phyloP scores from a whole-genome alignment of 2,888 invertebrate genomes.

The Cephus sareptanus region DNA sequence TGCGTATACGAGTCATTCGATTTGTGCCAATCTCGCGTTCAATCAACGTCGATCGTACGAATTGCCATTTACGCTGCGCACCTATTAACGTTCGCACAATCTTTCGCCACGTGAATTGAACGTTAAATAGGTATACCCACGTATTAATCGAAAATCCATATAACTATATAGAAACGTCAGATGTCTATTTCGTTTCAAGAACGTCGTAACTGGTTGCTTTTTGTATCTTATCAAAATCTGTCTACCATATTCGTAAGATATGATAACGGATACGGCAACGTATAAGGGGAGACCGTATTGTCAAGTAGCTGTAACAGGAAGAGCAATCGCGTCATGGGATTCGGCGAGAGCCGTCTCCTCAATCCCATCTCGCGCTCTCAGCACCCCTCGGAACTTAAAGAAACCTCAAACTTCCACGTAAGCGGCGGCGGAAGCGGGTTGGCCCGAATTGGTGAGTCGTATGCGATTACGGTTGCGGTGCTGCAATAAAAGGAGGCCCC shows the following conservation, averaged over 20 bases:
- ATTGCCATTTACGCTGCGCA: conserved; percentile 31
- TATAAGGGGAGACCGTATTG: not conserved
- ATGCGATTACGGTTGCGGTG: not conserved
- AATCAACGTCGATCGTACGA: conserved; percentile 41
- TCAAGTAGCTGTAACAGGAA: not conserved
- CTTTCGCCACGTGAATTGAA: conserved; percentile 41
- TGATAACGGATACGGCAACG: not conserved
- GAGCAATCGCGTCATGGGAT: not conserved
- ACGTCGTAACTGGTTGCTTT: not conserved
- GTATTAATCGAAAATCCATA: no score
- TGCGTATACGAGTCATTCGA: not conserved
- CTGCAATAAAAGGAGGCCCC: not conserved
- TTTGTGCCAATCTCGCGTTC: conserved; percentile 24
- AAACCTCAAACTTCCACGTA: not conserved
- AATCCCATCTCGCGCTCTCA: not conserved
- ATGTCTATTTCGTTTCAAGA: not conserved
- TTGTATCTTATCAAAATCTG: not conserved
- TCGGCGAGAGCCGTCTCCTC: not conserved
- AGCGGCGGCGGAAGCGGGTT: not conserved
- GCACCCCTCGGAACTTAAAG: not conserved
- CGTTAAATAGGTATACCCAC: conserved; percentile 29
- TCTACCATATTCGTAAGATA: not conserved
- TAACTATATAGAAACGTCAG: not conserved
- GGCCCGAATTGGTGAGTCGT: not conserved
- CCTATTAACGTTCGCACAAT: conserved; percentile 40